A percentile compares a stretch with the other conserved stretches of the same genome.
These are phyloP conservation scores for Urocyon cinereoargenteus DNA, from an alignment of 2,797 vertebrate species.

Conservation along the genomic window DNA sequence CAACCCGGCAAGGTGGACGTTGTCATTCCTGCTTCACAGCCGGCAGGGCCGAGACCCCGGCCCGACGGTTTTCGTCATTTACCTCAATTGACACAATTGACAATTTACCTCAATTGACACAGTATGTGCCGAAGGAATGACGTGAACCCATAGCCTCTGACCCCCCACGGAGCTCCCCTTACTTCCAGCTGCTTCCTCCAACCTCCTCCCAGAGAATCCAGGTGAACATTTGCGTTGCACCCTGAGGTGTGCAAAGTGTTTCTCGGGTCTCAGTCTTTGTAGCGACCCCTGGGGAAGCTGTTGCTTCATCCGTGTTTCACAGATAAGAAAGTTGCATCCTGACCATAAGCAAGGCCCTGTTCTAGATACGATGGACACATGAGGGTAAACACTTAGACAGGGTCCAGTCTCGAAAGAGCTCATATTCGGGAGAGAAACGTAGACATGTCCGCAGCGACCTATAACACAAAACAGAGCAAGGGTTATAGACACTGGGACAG, in stretches of 20 bases:
- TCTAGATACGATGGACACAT: background rate
- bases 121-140: background rate
- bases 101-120: background rate
- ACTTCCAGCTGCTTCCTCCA: background rate
- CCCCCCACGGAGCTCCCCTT: constrained; percentile 1
- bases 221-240: background rate
- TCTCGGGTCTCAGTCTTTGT: background rate
- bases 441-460: background rate
- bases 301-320: background rate
- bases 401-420: background rate
- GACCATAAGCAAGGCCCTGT: background rate
- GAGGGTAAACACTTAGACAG: background rate
- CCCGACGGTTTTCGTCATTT: background rate
- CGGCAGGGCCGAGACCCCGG: background rate
- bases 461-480: constrained; percentile 10
- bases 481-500: background rate
- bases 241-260: background rate
- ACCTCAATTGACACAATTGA: background rate
- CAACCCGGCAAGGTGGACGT: background rate
- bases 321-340: constrained; percentile 22
- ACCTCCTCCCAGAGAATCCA: constrained; percentile 4
- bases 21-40: background rate
- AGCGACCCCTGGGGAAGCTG: background rate
- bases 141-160: background rate
- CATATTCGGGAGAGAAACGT: background rate